A percentile compares a stretch with the other conserved stretches of the same genome.
Evolutionary conservation across 2,888 invertebrate genomes (phyloP).

Genomic region (Lithophane semibrunnea): DNA sequence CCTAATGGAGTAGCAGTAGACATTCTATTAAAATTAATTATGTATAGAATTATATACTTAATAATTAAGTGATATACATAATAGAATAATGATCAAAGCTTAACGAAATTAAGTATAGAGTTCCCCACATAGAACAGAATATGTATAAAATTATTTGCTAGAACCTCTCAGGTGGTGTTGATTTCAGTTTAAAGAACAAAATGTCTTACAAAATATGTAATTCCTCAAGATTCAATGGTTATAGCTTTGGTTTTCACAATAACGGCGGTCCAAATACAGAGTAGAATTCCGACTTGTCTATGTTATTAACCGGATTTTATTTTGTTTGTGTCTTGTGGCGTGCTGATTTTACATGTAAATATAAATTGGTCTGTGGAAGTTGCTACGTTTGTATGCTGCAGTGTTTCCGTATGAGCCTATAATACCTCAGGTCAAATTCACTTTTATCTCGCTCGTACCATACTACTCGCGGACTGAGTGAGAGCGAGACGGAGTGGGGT

Average conservation of each 20-base stretch:
- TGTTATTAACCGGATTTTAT: background rate
- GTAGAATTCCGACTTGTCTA: background rate
- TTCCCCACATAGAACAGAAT: background rate
- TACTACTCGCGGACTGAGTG: no score
- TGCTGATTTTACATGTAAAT: background rate
- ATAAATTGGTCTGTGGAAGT: background rate
- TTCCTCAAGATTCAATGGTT: background rate
- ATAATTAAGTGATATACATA: background rate
- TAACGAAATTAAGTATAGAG: background rate
- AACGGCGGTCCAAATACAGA: background rate
- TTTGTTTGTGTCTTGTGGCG: background rate
- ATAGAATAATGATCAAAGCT: conserved; percentile 19
- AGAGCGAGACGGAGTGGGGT: no score
- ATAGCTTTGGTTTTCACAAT: background rate
- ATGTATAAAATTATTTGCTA: background rate
- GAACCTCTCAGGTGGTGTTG: background rate
- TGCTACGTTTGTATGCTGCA: background rate
- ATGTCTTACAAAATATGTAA: background rate
- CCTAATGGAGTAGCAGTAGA: background rate
- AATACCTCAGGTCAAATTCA: no score
- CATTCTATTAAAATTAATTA: conserved; percentile 1
- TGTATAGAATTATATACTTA: background rate
- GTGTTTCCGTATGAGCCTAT: background rate
- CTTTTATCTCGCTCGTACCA: no score
- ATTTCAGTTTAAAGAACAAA: conserved; percentile 7